Base-by-base conservation (phyloP, 1,140 invertebrate genomes). In the Drosophila azteca region DNA sequence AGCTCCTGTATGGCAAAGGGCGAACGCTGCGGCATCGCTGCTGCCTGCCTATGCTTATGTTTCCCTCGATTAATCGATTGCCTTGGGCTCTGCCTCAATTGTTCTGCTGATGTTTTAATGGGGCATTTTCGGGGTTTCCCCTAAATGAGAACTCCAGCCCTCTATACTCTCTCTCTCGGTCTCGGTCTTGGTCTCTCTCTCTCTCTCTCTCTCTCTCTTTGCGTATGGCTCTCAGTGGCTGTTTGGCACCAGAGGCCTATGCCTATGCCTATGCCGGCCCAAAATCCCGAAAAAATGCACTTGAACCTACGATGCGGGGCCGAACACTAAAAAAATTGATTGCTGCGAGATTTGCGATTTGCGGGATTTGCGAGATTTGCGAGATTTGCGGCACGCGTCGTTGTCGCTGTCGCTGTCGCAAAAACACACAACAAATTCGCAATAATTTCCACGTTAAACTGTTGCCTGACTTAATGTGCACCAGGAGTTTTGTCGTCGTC, bases 1-100 rank as follows among this genome's bases (percentile, higher is more conserved):
- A 98, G 93, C 93, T 98, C 97, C 92, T 98, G 97, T 90, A 98
- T 98, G 73, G 96, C 97, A 92, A 98, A 98, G 15, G 97, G 96
- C 71, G 96, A 97, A 77, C 97, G 93, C 92, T 97, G 96, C 72
- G 96, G 96, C 93, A 96, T 93, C 91, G 70, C 91, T 22, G 31
- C 20, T 7, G 2, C 26, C 46, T 31, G 11, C 15, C 9, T 45
- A 48, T 48, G 31, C 15, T n/a, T 45, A 48, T 48, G 31, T 35
- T 35, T 35, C 31, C 31, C 31, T 35, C 8, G 35, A 39, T 39
- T 9, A 39, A 39, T 39, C 35, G 35, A 39, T 39, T 39, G 35
- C 11, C 17, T 20, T 20, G 17, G 17, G 17, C 35, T 39, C 35
- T 39, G 35, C 35, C 35, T 39, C 35, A 39, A 39, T 39, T 13